These are phyloP conservation scores for Gobiocypris rarus DNA, from an alignment of 2,113 vertebrate genomes.

Conservation along the genomic window DNA sequence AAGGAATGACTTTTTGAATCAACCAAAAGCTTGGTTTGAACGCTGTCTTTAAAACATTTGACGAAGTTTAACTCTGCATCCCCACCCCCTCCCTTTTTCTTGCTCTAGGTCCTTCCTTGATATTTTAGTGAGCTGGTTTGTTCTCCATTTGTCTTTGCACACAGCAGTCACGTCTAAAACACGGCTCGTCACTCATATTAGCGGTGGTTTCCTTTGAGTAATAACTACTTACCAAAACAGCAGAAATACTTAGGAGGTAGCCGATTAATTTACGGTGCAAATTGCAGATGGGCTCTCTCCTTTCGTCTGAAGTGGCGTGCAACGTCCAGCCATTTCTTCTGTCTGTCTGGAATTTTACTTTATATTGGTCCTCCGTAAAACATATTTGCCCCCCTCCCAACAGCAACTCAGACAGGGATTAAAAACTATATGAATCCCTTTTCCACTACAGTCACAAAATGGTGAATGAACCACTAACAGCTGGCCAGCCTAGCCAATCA, in stretches of 20 bases:
- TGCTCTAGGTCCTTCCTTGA: constrained; percentile 57
- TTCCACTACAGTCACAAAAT: constrained; percentile 97
- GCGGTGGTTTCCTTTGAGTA: constrained; percentile 9
- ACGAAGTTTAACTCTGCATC: constrained; percentile 76
- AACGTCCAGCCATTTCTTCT: constrained; percentile 63
- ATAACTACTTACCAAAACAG: constrained; percentile 76
- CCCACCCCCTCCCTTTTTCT: constrained; percentile 55
- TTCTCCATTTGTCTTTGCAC: background rate
- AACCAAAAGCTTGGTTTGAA: background rate
- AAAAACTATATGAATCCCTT: constrained; percentile 80
- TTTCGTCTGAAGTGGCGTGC: constrained; percentile 62
- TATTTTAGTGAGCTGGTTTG: background rate
- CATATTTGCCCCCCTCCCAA: constrained; percentile 69
- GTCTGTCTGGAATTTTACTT: constrained; percentile 61
- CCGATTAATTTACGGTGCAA: constrained; percentile 70
- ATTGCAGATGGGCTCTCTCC: constrained; percentile 62
- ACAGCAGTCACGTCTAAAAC: background rate
- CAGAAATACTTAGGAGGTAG: constrained; percentile 51
- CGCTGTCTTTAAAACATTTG: constrained; percentile 66
- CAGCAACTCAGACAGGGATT: constrained; percentile 74
- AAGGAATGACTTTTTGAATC: background rate
- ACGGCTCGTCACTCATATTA: background rate
- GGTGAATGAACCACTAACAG: constrained; percentile 98
- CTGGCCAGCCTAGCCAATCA: constrained; percentile 85
- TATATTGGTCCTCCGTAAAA: constrained; percentile 70